These are phyloP conservation scores for Temnothorax ravouxi DNA, from an alignment of 2,888 invertebrate species.

Conservation along the genomic window DNA sequence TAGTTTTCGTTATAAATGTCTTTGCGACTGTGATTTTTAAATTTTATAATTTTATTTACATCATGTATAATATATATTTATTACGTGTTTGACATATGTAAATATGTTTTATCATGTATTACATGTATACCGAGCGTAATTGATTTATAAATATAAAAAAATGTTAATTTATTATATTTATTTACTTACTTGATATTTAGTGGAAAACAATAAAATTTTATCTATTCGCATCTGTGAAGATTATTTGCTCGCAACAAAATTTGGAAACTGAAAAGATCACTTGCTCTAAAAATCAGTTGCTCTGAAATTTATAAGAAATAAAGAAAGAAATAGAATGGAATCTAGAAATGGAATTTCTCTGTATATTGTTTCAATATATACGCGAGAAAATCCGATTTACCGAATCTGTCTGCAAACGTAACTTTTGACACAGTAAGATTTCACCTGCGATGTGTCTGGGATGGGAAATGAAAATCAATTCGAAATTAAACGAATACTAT, in stretches of 20 bases:
- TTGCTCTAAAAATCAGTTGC: not conserved
- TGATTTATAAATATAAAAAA: not conserved
- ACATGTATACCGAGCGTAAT: not conserved
- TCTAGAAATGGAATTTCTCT: not conserved
- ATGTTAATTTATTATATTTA: not conserved
- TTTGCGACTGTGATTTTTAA: not conserved
- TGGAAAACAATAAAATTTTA: not conserved
- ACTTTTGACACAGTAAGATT: not conserved
- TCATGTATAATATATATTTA: not conserved
- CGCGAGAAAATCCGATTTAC: not conserved
- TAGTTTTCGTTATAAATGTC: not conserved
- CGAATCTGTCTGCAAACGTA: not conserved
- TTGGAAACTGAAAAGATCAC: not conserved
- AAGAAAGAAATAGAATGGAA: not conserved
- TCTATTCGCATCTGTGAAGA: not conserved
- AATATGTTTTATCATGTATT: not conserved
- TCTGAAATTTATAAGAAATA: not conserved
- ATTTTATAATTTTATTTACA: not conserved
- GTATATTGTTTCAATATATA: not conserved
- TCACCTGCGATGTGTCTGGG: not conserved
- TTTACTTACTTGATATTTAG: too few relatives aligned
- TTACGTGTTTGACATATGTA: not conserved
- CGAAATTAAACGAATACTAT: not conserved
- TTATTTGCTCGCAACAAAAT: not conserved
- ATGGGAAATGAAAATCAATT: not conserved